phyloP scores from a whole-genome alignment of 2,888 invertebrate species.

The Reticulitermes lucifugus region DNA sequence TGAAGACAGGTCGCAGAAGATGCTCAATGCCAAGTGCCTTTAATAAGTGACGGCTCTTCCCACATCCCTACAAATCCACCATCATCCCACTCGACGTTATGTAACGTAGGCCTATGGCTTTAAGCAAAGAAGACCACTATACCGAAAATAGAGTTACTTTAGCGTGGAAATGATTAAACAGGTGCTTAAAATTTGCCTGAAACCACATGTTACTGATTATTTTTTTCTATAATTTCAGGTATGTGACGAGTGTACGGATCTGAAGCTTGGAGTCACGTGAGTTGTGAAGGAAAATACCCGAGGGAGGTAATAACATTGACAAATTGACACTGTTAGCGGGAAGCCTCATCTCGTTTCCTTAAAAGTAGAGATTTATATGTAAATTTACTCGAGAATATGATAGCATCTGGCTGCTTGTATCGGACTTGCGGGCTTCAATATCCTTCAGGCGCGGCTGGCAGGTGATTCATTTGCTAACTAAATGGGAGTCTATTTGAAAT shows the following conservation, averaged over 20 bases:
- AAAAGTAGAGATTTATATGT: background rate
- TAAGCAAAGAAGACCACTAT: too few species aligned
- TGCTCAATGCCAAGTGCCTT: too few species aligned
- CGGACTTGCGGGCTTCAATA: background rate
- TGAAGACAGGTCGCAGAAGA: too few species aligned
- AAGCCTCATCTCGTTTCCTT: background rate
- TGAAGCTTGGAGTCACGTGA: background rate
- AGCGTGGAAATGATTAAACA: too few species aligned
- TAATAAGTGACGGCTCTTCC: too few species aligned
- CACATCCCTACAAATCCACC: too few species aligned
- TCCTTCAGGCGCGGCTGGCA: background rate
- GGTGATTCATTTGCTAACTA: background rate
- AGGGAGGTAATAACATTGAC: background rate
- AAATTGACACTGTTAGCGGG: background rate
- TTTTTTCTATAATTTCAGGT: conserved; percentile 11
- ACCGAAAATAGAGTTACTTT: too few species aligned
- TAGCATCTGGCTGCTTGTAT: background rate
- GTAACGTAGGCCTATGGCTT: too few species aligned
- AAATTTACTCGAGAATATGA: background rate
- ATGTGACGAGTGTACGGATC: background rate
- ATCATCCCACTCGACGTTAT: too few species aligned
- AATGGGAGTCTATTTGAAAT: background rate
- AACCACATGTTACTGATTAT: background rate
- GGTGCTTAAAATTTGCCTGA: too few species aligned
- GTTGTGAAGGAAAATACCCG: background rate